Percentiles rank a stretch among this genome's conserved stretches.
These are phyloP conservation scores for Chamaea fasciata DNA, from an alignment of 2,113 vertebrate genomes.

Conservation along the genomic window DNA sequence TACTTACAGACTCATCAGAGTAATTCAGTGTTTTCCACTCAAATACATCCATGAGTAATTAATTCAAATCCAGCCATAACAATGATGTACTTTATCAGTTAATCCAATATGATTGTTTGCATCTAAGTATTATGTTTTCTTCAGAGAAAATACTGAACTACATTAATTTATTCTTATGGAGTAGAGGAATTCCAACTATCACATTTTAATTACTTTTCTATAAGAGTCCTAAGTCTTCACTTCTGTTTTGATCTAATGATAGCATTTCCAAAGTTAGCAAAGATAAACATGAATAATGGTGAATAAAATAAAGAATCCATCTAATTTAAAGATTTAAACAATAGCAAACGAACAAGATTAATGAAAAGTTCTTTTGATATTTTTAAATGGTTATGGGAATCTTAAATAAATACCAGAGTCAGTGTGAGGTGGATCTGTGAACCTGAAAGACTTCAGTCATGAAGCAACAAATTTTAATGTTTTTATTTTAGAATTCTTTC, in stretches of 20 bases:
- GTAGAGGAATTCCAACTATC: background rate
- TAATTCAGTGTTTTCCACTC: background rate
- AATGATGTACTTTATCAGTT: background rate
- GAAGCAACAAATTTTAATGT: background rate
- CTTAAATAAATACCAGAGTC: background rate
- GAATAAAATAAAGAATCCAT: background rate
- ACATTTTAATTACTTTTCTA: background rate
- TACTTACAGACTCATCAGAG: background rate
- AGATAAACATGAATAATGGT: background rate
- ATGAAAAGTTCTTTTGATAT: background rate
- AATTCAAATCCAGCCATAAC: background rate
- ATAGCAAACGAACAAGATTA: background rate
- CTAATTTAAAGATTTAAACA: background rate
- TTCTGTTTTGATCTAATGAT: background rate
- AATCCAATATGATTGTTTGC: background rate
- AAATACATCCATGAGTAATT: background rate
- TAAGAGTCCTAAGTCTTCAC: background rate
- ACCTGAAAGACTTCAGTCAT: background rate
- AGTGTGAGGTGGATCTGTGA: background rate
- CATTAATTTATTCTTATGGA: background rate
- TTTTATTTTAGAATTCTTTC: background rate
- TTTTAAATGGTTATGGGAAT: background rate
- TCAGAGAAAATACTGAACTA: background rate
- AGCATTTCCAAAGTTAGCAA: background rate
- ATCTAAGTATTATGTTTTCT: background rate